A percentile compares a stretch with the other conserved stretches of the same genome.
Evolutionary conservation across 2,113 vertebrate species (phyloP).

Genomic region (Pyrgilauda ruficollis): DNA sequence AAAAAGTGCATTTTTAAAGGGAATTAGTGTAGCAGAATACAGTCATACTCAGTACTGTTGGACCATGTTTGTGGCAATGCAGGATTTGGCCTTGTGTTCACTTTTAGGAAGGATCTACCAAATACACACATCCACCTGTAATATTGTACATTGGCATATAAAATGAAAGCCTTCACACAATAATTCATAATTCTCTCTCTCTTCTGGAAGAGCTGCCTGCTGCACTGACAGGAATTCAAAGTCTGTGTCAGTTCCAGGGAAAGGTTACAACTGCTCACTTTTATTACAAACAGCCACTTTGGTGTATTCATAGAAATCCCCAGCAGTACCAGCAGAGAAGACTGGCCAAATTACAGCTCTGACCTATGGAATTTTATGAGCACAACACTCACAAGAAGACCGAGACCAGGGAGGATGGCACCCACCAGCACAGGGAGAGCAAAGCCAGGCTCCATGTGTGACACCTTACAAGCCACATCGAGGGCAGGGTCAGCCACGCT

Average conservation of each 20-base stretch:
- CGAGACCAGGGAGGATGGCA: background rate
- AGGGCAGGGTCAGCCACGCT: background rate
- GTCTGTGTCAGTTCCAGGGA: background rate
- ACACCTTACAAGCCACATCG: accelerated
- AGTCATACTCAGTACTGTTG: accelerated
- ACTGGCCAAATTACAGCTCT: background rate
- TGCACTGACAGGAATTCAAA: background rate
- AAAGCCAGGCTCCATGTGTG: background rate
- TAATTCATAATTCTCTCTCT: background rate
- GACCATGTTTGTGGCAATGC: background rate
- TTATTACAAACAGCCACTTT: background rate
- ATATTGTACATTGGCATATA: background rate
- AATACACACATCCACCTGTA: background rate
- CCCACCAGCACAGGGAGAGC: background rate
- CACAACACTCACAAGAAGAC: background rate
- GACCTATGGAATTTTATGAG: background rate
- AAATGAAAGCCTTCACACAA: background rate
- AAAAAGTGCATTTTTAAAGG: background rate
- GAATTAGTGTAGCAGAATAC: background rate
- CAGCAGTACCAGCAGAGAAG: background rate
- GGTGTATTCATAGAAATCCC: background rate
- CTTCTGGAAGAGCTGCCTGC: background rate
- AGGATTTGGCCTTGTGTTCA: background rate
- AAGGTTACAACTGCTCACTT: background rate
- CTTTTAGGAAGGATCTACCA: background rate